Evolutionary conservation across 1,140 invertebrate genomes (phyloP).

Genomic region (Rhagoletis pomonella): DNA sequence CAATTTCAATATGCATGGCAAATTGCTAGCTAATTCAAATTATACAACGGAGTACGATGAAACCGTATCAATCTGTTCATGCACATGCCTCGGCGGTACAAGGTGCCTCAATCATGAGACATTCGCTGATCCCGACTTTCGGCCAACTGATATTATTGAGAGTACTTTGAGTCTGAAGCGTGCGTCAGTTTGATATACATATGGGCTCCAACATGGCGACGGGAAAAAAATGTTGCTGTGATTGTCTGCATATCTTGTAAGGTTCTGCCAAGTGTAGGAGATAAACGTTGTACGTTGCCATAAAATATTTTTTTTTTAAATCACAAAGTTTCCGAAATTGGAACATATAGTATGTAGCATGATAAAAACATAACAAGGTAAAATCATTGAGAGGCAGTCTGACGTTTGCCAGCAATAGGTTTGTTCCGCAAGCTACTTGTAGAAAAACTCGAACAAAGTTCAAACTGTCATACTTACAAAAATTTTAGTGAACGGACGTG

Average conservation of each 20-base stretch:
- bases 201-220: conserved; percentile 22
- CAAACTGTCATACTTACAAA: too few species aligned
- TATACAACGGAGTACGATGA: conserved; percentile 70
- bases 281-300: too few species aligned
- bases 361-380: too few species aligned
- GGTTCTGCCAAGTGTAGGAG: too few species aligned
- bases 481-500: too few species aligned
- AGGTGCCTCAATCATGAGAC: conserved; percentile 75
- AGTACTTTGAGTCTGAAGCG: conserved; percentile 70
- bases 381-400: too few species aligned
- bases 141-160: conserved; percentile 73
- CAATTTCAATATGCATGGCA: conserved; percentile 68
- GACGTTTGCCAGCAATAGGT: too few species aligned
- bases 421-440: too few species aligned
- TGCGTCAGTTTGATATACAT: conserved; percentile 69
- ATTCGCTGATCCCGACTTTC: conserved; percentile 75
- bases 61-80: conserved; percentile 71
- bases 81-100: conserved; percentile 71
- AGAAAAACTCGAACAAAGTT: too few species aligned
- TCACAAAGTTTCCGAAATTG: too few species aligned
- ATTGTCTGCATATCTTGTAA: not conserved
- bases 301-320: too few species aligned
- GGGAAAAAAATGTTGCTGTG: conserved; percentile 37
- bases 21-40: conserved; percentile 66
- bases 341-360: too few species aligned